A percentile compares a stretch with the other conserved stretches of the same genome.
These are phyloP conservation scores for Dolomedes plantarius DNA, from an alignment of 2,888 invertebrate genomes.

Conservation along the genomic window DNA sequence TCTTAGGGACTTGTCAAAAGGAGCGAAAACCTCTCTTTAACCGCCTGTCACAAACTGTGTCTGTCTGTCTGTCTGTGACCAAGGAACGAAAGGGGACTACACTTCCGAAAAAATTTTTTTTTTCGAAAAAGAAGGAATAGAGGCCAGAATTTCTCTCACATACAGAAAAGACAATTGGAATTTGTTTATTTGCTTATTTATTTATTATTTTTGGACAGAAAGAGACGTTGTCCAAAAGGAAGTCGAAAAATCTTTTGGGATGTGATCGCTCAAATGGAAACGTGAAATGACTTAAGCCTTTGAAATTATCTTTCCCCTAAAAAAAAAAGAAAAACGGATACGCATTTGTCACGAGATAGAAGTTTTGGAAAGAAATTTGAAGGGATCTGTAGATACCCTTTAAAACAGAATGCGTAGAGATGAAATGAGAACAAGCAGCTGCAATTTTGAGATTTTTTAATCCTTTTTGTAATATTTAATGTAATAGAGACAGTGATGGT, in stretches of 20 bases:
- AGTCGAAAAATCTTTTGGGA: conserved; percentile 42
- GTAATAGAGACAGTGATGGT: too few relatives aligned
- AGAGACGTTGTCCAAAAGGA: conserved; percentile 33
- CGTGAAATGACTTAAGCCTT: conserved; percentile 39
- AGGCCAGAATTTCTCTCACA: neutral
- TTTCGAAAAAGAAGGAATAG: neutral
- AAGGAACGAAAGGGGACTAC: neutral
- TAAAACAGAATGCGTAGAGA: neutral
- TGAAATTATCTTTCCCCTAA: neutral
- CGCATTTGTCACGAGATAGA: neutral
- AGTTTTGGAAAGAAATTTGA: neutral
- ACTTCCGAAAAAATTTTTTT: neutral
- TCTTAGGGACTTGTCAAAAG: conserved; percentile 44
- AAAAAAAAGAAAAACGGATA: neutral
- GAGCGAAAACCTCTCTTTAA: conserved; percentile 60
- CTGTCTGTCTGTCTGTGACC: conserved; percentile 35
- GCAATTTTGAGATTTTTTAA: neutral
- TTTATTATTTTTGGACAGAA: neutral
- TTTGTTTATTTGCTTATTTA: conserved; percentile 14
- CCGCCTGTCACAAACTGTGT: conserved; percentile 61
- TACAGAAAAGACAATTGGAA: conserved; percentile 37
- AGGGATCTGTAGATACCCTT: neutral
- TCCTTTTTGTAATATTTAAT: neutral
- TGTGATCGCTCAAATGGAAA: conserved; percentile 25
- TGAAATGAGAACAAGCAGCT: neutral